These are phyloP conservation scores for Spodoptera frugiperda DNA, from an alignment of 1,140 invertebrate genomes.

Conservation along the genomic window DNA sequence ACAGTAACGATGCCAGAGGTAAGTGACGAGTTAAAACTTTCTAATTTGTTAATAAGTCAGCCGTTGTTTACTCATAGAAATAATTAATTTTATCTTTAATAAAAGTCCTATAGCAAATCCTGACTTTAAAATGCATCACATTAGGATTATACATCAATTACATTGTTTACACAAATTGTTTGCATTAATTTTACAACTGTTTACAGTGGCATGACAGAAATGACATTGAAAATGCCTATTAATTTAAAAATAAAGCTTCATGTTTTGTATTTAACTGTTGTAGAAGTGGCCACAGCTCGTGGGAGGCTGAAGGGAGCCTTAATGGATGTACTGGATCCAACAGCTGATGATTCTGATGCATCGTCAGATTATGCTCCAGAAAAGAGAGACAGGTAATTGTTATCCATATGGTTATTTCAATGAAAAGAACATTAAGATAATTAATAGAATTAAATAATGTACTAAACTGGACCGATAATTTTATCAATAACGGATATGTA, in stretches of 20 bases:
- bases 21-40: not conserved
- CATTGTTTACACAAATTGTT: no score
- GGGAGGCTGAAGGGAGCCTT: conserved; percentile 89
- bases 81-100: no score
- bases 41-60: not conserved
- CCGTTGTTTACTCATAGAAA: not conserved
- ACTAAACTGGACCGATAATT: no score
- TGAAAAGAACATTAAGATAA: not conserved
- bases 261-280: not conserved
- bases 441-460: not conserved
- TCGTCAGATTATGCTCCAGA: conserved; percentile 76
- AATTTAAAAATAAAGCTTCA: no score
- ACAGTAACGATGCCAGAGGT: conserved; percentile 49
- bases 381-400: conserved; percentile 56
- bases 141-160: no score
- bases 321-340: conserved; percentile 87
- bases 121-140: not conserved
- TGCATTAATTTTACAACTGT: no score
- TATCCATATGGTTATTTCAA: not conserved
- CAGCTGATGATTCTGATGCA: conserved; percentile 83
- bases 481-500: no score
- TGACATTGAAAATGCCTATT: no score
- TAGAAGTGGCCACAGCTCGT: conserved; percentile 87
- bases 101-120: no score
- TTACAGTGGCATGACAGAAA: no score